Base-by-base conservation (phyloP, 2,888 invertebrate genomes). In the Lochmaea capreae region DNA sequence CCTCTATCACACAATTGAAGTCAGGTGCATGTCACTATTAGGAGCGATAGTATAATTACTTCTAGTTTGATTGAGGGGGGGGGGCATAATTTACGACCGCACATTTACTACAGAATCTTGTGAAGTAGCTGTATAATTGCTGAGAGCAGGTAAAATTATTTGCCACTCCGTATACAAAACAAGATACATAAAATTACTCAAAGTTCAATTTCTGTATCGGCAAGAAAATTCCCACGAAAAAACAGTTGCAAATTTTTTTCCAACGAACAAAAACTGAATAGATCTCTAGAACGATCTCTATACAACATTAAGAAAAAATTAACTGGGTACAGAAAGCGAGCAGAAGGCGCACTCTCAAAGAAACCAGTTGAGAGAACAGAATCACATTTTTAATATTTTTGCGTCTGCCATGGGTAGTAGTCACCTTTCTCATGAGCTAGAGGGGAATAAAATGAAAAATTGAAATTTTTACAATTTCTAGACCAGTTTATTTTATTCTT, bases 341-440 rank as follows among this genome's bases (percentile, higher is more conserved):
- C n/a, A 52, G 43, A 46, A 22, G 49, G 65, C 46, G n/a, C 65
- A 14, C 43, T 8, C 16, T 46, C 43, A 65, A 46, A 49, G 65
- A 65, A 65, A 65, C 65, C 65, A 49, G 65, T 65, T 33, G 14
- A 3, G 12, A 52, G 65, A 26, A 52, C n/a, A 65, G 54, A 65
- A 52, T 54, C 11, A 54, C 9, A 18, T 54, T 65, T 65, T 65
- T 54, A 46, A 33, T 33, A 65, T 65, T 65, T 65, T 52, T 65
- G 16, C 43, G 65, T 65, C 65, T 65, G 54, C 46, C 33, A n/a
- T 52, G n/a, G 6, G 33, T 33, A 33, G 8, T 33, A 33, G 11
- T 46, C 46, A 14, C 46, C 14, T 12, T 46, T 16, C 22, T 57
- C 57, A 22, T 10, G 11, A 22, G 57, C 57, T 57, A 57, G 33